Evolutionary conservation across 2,113 vertebrate genomes (phyloP).

Genomic region (Eubucco bourcierii): DNA sequence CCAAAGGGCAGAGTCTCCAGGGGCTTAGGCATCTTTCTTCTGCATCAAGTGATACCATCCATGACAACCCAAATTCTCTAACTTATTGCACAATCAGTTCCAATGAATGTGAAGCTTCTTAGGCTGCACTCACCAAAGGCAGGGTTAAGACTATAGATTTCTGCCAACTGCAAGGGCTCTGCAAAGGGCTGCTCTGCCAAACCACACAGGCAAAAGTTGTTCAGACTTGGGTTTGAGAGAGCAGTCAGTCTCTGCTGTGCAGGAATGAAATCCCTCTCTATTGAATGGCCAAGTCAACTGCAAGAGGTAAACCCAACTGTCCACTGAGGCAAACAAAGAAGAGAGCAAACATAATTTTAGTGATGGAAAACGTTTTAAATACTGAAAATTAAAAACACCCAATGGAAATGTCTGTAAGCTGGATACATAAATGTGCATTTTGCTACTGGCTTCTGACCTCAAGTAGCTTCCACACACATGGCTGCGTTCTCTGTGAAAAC

Average conservation of each 20-base stretch:
- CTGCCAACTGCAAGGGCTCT: background rate
- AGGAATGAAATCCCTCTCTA: background rate
- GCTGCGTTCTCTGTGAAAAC: background rate
- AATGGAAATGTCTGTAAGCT: background rate
- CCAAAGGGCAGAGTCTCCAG: background rate
- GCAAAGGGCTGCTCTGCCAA: background rate
- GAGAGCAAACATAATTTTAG: background rate
- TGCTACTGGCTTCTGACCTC: background rate
- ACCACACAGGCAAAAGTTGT: background rate
- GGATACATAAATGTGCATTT: background rate
- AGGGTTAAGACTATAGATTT: background rate
- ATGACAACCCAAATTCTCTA: background rate
- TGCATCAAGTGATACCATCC: background rate
- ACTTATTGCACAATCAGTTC: background rate
- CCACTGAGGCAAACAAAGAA: background rate
- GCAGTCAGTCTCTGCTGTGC: background rate
- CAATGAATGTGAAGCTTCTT: background rate
- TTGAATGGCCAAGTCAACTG: background rate
- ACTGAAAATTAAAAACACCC: background rate
- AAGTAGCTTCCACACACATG: constrained; percentile 10
- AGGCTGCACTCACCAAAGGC: background rate
- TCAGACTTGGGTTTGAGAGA: background rate
- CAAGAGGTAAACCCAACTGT: background rate
- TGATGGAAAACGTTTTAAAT: background rate
- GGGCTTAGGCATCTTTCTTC: background rate